Evolutionary conservation across 92 coral and sea anemone genomes (phyloP).

Genomic region (Metridium senile): DNA sequence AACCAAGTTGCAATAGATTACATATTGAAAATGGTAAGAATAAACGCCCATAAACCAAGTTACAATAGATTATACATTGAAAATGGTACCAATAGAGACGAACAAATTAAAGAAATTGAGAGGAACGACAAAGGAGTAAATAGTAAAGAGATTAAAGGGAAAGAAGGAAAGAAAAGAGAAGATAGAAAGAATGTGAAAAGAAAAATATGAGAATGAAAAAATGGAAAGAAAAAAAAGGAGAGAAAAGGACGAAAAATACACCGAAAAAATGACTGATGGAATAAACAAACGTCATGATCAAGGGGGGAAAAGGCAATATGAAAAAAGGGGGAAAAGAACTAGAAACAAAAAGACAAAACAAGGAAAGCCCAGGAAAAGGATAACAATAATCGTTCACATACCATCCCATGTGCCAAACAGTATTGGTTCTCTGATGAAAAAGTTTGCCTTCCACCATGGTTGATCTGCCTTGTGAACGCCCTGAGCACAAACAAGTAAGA

Average conservation of each 20-base stretch:
- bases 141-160: too few species aligned
- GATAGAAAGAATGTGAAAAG: not conserved
- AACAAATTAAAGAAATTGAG: too few species aligned
- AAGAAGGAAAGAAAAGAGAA: not conserved
- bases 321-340: too few species aligned
- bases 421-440: slow-evolving; percentile 92
- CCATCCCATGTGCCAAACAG: slow-evolving; percentile 99
- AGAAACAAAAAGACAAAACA: too few species aligned
- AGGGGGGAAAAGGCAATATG: not conserved
- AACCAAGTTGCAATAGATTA: too few species aligned
- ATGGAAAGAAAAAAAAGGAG: not conserved
- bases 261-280: not conserved
- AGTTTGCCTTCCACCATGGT: slow-evolving; percentile 99
- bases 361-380: too few species aligned
- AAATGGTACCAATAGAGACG: too few species aligned
- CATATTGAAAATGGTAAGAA: too few species aligned
- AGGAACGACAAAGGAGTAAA: too few species aligned
- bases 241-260: not conserved
- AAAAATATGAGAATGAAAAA: not conserved
- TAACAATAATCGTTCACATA: slow-evolving; percentile 36
- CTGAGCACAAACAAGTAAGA: slow-evolving; percentile 15
- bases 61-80: too few species aligned
- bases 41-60: too few species aligned
- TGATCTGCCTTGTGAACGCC: slow-evolving; percentile 47
- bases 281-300: not conserved